These are phyloP conservation scores for Astropecten irregularis DNA, from an alignment of 53 echinoderm and acorn worm species.

Conservation along the genomic window DNA sequence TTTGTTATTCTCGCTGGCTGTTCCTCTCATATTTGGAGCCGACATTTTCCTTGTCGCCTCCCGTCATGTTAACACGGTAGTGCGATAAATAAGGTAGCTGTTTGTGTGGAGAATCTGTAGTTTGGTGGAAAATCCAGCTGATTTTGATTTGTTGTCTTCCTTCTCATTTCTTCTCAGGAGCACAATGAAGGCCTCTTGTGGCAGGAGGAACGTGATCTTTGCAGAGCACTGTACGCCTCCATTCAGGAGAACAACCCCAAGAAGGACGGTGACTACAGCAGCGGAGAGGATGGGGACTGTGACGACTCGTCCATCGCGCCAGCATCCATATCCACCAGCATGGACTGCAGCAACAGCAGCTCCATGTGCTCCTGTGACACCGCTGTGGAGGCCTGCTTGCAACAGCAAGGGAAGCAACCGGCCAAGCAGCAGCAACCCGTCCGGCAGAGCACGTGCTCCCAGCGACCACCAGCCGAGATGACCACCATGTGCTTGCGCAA, in stretches of 20 bases:
- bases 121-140: too few relatives aligned
- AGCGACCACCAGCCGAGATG: constrained; percentile 4
- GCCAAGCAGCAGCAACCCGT: background rate
- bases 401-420: background rate
- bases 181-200: constrained; percentile 92
- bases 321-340: constrained; percentile 22
- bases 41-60: too few relatives aligned
- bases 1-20: too few relatives aligned
- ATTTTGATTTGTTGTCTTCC: too few relatives aligned
- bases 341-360: constrained; percentile 54
- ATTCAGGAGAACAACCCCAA: constrained; percentile 73
- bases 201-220: constrained; percentile 94
- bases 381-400: background rate
- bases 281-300: constrained; percentile 28
- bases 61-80: too few relatives aligned
- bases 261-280: constrained; percentile 35
- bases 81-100: too few relatives aligned
- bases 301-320: constrained; percentile 21
- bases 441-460: background rate
- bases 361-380: constrained; percentile 44
- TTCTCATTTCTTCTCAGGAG: too few relatives aligned
- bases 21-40: too few relatives aligned
- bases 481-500: constrained; percentile 31
- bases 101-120: too few relatives aligned
- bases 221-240: constrained; percentile 91